Conservation (phyloP, 2,888 invertebrate species). For the Endotricha flammealis region DNA sequence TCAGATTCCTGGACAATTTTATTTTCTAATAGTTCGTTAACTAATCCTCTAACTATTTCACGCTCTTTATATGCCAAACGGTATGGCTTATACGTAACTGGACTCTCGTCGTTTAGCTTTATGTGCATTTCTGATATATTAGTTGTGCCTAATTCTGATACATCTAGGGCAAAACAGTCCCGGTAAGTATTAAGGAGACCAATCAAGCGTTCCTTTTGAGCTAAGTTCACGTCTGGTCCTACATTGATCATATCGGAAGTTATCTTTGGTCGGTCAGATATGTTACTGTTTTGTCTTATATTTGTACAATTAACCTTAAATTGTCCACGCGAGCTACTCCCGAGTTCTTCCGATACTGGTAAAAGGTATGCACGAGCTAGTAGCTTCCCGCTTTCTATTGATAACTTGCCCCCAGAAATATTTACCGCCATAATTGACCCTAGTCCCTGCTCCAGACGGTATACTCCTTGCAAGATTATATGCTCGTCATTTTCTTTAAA, state of each 20-base stretch:
- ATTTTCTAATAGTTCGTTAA: slow-evolving; percentile 21
- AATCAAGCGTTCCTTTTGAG: background rate
- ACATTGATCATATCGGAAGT: slow-evolving; percentile 5
- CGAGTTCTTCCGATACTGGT: background rate
- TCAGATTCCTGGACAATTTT: slow-evolving; percentile 19
- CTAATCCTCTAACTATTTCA: slow-evolving; percentile 9
- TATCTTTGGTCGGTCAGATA: too few species aligned
- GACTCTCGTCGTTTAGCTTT: background rate
- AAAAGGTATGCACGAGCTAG: background rate
- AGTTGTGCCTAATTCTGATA: slow-evolving; percentile 1
- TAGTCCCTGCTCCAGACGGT: background rate
- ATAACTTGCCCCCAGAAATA: background rate
- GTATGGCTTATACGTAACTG: too few species aligned
- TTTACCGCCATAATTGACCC: slow-evolving; percentile 4
- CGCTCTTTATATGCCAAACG: too few species aligned
- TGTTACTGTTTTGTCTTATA: background rate
- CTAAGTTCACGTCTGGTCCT: slow-evolving; percentile 1
- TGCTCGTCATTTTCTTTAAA: background rate
- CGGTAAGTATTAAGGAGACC: slow-evolving; percentile 1
- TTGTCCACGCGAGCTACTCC: background rate
- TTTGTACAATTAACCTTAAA: slow-evolving; percentile 1
- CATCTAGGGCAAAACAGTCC: slow-evolving; percentile 3
- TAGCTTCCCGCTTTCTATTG: too few species aligned
- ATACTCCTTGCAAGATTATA: slow-evolving; percentile 5
- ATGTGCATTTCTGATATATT: slow-evolving; percentile 3